phyloP scores from a whole-genome alignment of 2,113 vertebrate genomes.

The Albula goreensis region DNA sequence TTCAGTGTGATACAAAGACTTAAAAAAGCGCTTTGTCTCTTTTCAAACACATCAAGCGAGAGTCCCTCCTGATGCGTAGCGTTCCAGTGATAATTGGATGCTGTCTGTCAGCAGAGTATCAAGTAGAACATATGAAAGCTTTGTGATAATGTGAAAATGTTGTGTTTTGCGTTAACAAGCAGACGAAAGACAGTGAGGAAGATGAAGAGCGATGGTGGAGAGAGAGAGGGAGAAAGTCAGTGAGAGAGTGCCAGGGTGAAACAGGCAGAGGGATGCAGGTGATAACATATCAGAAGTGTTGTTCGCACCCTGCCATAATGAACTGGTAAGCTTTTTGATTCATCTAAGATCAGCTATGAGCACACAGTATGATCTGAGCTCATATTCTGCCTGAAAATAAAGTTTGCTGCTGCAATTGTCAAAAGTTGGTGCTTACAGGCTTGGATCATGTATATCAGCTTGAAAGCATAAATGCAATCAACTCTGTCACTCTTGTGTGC shows the following conservation, averaged over 20 bases:
- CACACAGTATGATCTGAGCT: background rate
- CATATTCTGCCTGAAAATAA: background rate
- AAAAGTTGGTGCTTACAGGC: background rate
- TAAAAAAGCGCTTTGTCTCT: background rate
- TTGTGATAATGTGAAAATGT: background rate
- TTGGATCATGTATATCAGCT: background rate
- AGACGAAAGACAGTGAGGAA: background rate
- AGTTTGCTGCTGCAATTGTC: background rate
- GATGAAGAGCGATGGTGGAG: background rate
- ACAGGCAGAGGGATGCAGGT: background rate
- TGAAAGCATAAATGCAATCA: background rate
- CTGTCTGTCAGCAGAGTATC: background rate
- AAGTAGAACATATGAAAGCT: background rate
- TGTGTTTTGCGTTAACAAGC: background rate
- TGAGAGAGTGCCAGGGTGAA: background rate
- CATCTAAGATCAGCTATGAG: background rate
- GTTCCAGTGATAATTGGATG: constrained; percentile 4
- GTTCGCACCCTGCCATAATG: background rate
- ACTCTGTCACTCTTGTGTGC: background rate
- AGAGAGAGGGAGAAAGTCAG: background rate
- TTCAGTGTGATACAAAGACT: background rate
- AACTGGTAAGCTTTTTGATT: background rate
- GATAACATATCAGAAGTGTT: background rate
- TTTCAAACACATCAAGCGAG: background rate
- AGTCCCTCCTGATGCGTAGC: background rate